Evolutionary conservation across 1,140 invertebrate genomes (phyloP).

Genomic region (Orchestia grillus): DNA sequence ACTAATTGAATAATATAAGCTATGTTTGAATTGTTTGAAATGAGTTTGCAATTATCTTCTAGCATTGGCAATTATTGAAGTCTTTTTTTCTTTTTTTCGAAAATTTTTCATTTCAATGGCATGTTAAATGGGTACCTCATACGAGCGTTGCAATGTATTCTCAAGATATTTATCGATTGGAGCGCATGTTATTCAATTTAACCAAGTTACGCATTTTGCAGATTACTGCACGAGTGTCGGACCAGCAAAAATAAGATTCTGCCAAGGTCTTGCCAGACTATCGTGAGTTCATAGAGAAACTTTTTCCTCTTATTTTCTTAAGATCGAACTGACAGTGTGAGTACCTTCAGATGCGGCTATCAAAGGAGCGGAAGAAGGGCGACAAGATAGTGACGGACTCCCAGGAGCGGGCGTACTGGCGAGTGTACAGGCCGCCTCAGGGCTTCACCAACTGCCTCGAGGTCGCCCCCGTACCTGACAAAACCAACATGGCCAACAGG

Average conservation of each 20-base stretch:
- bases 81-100: no score
- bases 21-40: no score
- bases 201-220: neutral
- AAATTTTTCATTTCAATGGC: no score
- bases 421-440: constrained; percentile 92
- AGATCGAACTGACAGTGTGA: neutral
- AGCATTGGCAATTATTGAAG: no score
- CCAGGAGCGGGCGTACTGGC: constrained; percentile 97
- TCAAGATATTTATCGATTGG: neutral
- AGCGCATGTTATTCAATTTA: neutral
- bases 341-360: constrained; percentile 79
- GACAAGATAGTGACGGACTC: constrained; percentile 96
- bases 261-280: neutral
- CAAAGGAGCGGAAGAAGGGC: constrained; percentile 93
- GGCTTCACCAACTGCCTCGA: constrained; percentile 87
- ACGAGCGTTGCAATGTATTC: no score
- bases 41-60: no score
- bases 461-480: constrained; percentile 81
- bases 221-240: neutral
- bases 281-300: neutral
- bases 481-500: constrained; percentile 67
- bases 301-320: neutral
- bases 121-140: no score
- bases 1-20: no score
- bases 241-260: neutral